Evolutionary conservation across 2,113 vertebrate genomes (phyloP).

Genomic region (Brienomyrus longianalis): DNA sequence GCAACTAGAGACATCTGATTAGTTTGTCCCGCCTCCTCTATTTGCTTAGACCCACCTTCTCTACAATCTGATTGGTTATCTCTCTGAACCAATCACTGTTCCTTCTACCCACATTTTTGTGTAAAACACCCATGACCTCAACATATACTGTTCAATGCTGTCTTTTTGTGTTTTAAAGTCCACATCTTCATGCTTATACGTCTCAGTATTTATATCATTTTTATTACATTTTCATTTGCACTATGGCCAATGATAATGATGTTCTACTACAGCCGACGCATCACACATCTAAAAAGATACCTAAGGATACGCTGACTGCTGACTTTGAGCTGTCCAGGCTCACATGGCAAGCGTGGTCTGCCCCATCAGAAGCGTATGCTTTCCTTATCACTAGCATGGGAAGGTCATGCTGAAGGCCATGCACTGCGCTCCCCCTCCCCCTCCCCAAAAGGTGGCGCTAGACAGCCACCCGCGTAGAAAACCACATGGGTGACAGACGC

Average conservation of each 20-base stretch:
- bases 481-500: background rate
- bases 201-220: background rate
- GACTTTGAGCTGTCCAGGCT: background rate
- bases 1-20: too few species aligned
- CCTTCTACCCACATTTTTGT: too few species aligned
- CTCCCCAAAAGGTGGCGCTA: background rate
- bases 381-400: background rate
- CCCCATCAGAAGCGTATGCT: background rate
- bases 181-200: background rate
- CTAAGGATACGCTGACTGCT: background rate
- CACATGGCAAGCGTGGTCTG: background rate
- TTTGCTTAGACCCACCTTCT: too few species aligned
- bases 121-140: too few species aligned
- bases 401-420: background rate
- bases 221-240: background rate
- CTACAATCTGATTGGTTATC: too few species aligned
- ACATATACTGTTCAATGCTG: too few species aligned
- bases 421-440: background rate
- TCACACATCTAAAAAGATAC: background rate
- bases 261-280: background rate
- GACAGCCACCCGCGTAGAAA: background rate
- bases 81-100: too few species aligned
- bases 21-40: too few species aligned
- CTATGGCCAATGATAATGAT: background rate
- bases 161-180: background rate